Conservation (phyloP, 2,888 invertebrate genomes). For the Aromia moschata region DNA sequence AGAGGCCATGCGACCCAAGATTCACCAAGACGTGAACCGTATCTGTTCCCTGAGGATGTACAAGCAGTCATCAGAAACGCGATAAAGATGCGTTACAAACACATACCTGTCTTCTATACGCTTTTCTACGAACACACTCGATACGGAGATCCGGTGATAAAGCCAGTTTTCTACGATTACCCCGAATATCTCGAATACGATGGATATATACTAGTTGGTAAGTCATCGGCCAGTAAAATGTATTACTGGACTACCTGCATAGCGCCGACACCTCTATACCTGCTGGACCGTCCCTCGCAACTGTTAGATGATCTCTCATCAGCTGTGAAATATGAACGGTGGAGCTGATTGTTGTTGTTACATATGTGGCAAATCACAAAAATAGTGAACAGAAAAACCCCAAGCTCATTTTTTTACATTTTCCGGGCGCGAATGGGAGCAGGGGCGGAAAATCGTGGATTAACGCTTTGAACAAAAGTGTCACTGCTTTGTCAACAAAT, state of each 20-base stretch:
- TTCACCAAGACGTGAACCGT: conserved; percentile 94
- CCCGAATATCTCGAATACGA: neutral
- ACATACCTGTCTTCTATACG: conserved; percentile 65
- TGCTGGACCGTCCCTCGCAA: too few species aligned
- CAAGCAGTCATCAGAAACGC: conserved; percentile 70
- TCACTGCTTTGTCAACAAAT: too few species aligned
- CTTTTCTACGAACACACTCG: conserved; percentile 87
- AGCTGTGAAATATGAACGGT: neutral
- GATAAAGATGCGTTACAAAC: conserved; percentile 78
- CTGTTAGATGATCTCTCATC: neutral
- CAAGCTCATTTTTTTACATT: too few species aligned
- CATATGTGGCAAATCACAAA: neutral
- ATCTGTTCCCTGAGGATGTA: conserved; percentile 82
- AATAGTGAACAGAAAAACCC: neutral
- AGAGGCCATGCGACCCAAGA: conserved; percentile 95
- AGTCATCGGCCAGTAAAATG: too few species aligned
- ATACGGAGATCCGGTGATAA: conserved; percentile 85
- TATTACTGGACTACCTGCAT: too few species aligned
- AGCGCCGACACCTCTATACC: too few species aligned
- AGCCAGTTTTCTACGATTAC: conserved; percentile 83
- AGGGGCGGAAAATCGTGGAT: too few species aligned
- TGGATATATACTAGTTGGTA: neutral
- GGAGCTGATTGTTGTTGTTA: neutral
- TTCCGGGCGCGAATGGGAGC: too few species aligned
- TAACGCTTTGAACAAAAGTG: too few species aligned